Evolutionary conservation across 2,113 vertebrate genomes (phyloP).

Genomic region (Oreochromis spilurus): DNA sequence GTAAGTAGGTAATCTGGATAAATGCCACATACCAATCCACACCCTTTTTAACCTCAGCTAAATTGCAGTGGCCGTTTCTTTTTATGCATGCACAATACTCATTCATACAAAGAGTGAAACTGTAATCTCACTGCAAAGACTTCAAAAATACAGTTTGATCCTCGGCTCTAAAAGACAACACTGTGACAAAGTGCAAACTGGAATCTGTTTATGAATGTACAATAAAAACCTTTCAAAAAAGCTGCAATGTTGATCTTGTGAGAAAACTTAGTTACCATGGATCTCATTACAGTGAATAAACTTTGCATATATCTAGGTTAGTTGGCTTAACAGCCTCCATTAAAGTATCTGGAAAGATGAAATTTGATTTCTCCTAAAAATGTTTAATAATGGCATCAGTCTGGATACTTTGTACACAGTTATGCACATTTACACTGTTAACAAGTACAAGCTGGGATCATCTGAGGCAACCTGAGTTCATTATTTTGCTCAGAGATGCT

Average conservation of each 20-base stretch:
- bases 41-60: background rate
- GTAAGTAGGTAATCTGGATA: background rate
- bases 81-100: background rate
- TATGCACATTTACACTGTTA: background rate
- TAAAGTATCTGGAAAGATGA: background rate
- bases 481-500: background rate
- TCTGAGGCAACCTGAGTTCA: background rate
- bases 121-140: background rate
- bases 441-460: background rate
- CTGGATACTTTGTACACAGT: background rate
- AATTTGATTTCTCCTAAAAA: background rate
- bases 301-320: background rate
- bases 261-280: accelerated
- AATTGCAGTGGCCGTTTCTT: background rate
- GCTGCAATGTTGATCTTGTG: background rate
- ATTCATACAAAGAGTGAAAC: background rate
- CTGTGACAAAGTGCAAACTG: background rate
- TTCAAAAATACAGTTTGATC: background rate
- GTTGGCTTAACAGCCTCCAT: background rate
- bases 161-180: background rate
- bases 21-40: background rate
- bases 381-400: background rate
- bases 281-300: background rate
- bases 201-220: background rate
- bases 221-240: background rate